phyloP scores from a whole-genome alignment of 2,797 vertebrate genomes.

The Myioborus melanocephalus region DNA sequence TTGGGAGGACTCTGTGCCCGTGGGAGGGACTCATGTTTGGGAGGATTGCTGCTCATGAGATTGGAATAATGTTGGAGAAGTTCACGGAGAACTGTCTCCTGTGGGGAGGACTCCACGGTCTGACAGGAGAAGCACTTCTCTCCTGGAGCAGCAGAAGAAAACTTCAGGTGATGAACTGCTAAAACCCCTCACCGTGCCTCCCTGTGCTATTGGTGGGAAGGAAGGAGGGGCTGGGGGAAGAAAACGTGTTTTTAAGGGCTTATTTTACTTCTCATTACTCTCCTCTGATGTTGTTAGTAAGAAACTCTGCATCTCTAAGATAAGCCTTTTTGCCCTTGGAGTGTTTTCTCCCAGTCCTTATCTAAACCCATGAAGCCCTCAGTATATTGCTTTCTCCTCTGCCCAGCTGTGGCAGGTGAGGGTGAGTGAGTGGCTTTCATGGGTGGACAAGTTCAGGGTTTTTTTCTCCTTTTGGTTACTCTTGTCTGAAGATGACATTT shows the following conservation, averaged over 20 bases:
- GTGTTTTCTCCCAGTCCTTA: not conserved
- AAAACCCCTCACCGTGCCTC: accelerated
- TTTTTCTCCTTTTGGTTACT: not conserved
- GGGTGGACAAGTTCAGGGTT: not conserved
- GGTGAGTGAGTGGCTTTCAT: not conserved
- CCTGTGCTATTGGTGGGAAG: accelerated
- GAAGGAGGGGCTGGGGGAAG: accelerated
- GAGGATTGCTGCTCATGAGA: accelerated
- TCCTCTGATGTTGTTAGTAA: not conserved
- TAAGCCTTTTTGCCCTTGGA: not conserved
- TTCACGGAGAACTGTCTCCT: accelerated
- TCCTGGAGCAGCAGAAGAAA: not conserved
- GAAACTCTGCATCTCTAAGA: not conserved
- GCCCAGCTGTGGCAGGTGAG: not conserved
- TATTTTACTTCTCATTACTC: not conserved
- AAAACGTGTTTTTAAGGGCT: accelerated
- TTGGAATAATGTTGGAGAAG: accelerated
- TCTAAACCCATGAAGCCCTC: too few species aligned
- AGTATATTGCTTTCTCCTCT: not conserved
- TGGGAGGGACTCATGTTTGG: accelerated
- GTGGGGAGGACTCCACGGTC: accelerated
- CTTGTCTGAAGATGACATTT: not conserved
- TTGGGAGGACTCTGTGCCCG: accelerated
- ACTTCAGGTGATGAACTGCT: accelerated
- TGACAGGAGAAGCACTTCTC: not conserved